These are phyloP conservation scores for Ceryle rudis DNA, from an alignment of 2,797 vertebrate genomes.

Conservation along the genomic window DNA sequence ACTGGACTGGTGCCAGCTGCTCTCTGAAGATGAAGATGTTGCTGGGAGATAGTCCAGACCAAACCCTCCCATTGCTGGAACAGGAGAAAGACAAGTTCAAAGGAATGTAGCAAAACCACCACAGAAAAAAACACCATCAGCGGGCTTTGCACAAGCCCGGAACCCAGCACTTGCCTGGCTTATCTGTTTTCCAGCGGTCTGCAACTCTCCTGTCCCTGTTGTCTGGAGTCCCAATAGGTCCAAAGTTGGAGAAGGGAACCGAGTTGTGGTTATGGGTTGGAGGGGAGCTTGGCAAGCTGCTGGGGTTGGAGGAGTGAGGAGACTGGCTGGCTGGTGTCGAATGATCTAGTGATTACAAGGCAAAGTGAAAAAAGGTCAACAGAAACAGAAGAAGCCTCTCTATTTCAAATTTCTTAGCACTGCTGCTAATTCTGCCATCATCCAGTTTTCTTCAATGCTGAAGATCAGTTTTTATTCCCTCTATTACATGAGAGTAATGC, in stretches of 20 bases:
- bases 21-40: slow-evolving; percentile 85
- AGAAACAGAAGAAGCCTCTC: not conserved
- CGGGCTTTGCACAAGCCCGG: not conserved
- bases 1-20: slow-evolving; percentile 91
- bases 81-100: not conserved
- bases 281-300: slow-evolving; percentile 96
- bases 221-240: slow-evolving; percentile 95
- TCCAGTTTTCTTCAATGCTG: not conserved
- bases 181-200: slow-evolving; percentile 97
- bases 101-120: not conserved
- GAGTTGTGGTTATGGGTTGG: slow-evolving; percentile 95
- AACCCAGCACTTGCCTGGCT: slow-evolving; percentile 82
- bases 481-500: rapidly evolving
- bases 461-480: not conserved
- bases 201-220: slow-evolving; percentile 89
- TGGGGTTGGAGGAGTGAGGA: slow-evolving; percentile 98
- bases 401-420: not conserved
- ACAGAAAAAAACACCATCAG: not conserved
- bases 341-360: slow-evolving; percentile 86
- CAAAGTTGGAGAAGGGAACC: slow-evolving; percentile 94
- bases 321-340: slow-evolving; percentile 99
- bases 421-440: not conserved
- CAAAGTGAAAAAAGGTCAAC: slow-evolving; percentile 7
- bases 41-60: slow-evolving; percentile 93
- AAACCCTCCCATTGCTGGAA: slow-evolving; percentile 87